A percentile compares a stretch with the other conserved stretches of the same genome.
These are phyloP conservation scores for Apis cerana DNA, from an alignment of 1,140 invertebrate species.

Conservation along the genomic window DNA sequence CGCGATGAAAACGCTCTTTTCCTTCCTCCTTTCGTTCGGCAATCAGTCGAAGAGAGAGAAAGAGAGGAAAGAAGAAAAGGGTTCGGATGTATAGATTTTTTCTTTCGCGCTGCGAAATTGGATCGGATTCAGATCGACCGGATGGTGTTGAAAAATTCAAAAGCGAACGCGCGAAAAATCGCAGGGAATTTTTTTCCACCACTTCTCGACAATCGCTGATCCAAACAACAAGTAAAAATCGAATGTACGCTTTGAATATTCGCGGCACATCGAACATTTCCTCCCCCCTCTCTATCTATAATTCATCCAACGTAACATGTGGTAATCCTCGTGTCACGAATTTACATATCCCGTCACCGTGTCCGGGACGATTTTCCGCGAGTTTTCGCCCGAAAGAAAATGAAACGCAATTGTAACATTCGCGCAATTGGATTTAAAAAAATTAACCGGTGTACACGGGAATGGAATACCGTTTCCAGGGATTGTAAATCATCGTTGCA, in stretches of 20 bases:
- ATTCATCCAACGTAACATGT: not conserved
- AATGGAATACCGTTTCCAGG: too few species aligned
- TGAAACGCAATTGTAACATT: not conserved
- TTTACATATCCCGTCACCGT: not conserved
- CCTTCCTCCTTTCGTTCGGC: too few species aligned
- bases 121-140: too few species aligned
- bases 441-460: not conserved
- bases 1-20: too few species aligned
- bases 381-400: too few species aligned
- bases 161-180: not conserved
- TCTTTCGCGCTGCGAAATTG: too few species aligned
- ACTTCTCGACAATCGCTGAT: not conserved
- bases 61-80: too few species aligned
- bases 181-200: not conserved
- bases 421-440: not conserved
- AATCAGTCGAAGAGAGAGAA: too few species aligned
- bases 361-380: not conserved
- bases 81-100: too few species aligned
- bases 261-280: not conserved
- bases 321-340: not conserved
- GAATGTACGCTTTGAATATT: not conserved
- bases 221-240: not conserved
- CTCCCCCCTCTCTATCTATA: not conserved
- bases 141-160: too few species aligned
- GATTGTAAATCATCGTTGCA: too few species aligned